Conservation (phyloP, 2,113 vertebrate genomes). For the Corythornis vintsioides region DNA sequence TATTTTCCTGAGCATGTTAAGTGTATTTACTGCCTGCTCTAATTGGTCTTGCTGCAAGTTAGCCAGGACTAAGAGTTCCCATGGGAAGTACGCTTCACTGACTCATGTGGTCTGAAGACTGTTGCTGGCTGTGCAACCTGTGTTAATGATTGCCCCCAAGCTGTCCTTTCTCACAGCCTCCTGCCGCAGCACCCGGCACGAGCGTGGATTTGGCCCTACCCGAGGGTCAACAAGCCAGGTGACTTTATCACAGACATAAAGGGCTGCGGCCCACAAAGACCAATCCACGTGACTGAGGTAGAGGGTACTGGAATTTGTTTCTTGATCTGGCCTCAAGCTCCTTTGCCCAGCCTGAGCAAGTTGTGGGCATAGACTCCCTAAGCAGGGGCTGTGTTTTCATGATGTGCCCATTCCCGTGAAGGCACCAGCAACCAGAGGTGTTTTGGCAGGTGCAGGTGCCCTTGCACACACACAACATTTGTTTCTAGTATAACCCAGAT, state of each 20-base stretch:
- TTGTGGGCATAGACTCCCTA: accelerated
- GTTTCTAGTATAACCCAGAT: neutral
- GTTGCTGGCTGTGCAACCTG: neutral
- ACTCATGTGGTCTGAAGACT: constrained; percentile 8
- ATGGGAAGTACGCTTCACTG: constrained; percentile 51
- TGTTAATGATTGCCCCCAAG: constrained; percentile 37
- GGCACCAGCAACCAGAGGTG: neutral
- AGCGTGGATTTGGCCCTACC: neutral
- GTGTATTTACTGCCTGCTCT: constrained; percentile 61
- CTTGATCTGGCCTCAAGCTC: neutral
- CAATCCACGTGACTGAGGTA: neutral
- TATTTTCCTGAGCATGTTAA: constrained; percentile 61
- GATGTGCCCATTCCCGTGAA: accelerated
- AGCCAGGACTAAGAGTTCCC: constrained; percentile 58
- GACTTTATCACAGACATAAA: neutral
- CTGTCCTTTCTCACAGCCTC: constrained; percentile 27
- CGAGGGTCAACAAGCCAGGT: neutral
- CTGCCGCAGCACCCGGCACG: neutral
- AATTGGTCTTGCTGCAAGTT: constrained; percentile 53
- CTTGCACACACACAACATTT: neutral
- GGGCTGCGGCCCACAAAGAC: neutral
- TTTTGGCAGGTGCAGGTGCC: neutral
- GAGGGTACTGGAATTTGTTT: neutral
- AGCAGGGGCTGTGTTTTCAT: neutral
- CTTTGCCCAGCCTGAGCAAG: neutral